A percentile compares a stretch with the other conserved stretches of the same genome.
phyloP scores from a whole-genome alignment of 2,888 invertebrate genomes.

The Dryomyza anilis region DNA sequence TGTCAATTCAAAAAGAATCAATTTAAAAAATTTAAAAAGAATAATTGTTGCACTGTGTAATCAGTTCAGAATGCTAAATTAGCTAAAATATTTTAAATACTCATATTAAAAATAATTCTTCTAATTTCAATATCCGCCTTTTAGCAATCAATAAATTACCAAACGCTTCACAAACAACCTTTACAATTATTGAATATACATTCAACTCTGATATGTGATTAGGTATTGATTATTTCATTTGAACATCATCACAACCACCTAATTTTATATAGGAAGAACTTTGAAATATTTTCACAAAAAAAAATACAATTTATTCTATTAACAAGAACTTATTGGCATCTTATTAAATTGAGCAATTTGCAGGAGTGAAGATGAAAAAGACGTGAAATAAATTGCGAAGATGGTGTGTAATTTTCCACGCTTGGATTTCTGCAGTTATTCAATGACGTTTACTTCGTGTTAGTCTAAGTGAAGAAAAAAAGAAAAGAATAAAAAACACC shows the following conservation, averaged over 20 bases:
- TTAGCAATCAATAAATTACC: not conserved
- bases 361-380: slow-evolving; percentile 26
- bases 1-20: no score
- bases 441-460: not conserved
- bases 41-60: not conserved
- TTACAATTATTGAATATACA: not conserved
- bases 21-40: not conserved
- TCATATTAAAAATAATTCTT: not conserved
- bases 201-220: not conserved
- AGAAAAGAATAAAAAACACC: not conserved
- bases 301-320: not conserved
- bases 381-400: not conserved
- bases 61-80: not conserved
- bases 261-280: no score
- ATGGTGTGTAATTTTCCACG: slow-evolving; percentile 19
- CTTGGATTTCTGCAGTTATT: slow-evolving; percentile 5
- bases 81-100: not conserved
- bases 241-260: no score
- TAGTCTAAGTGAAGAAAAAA: no score
- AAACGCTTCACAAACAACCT: not conserved
- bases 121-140: not conserved
- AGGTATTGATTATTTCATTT: no score
- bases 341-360: slow-evolving; percentile 33
- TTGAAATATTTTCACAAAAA: no score
- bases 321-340: slow-evolving; percentile 18